phyloP scores from a whole-genome alignment of 2,797 vertebrate genomes.

The Gymnodraco acuticeps region DNA sequence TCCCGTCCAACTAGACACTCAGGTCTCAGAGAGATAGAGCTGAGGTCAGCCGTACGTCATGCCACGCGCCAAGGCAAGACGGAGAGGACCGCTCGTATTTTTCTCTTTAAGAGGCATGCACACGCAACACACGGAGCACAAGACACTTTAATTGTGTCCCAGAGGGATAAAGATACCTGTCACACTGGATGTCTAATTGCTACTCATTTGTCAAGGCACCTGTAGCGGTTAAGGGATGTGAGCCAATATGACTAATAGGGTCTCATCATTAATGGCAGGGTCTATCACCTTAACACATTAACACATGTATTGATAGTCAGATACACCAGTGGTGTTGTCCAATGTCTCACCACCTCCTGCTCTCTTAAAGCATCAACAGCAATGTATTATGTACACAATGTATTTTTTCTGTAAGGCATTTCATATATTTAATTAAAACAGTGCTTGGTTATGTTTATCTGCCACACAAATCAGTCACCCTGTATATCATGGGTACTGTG shows the following conservation, averaged over 20 bases:
- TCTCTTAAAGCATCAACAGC: conserved; percentile 4
- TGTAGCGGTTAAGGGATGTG: conserved; percentile 5
- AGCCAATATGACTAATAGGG: conserved; percentile 15
- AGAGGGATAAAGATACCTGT: conserved; percentile 68
- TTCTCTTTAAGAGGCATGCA: conserved; percentile 6
- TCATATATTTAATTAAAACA: conserved; percentile 31
- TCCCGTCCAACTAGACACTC: conserved; percentile 68
- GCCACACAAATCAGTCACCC: conserved; percentile 7
- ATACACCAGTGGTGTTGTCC: conserved; percentile 2
- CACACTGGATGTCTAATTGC: conserved; percentile 48
- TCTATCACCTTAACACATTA: conserved; percentile 40
- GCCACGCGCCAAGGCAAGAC: conserved; percentile 38
- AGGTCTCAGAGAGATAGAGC: conserved; percentile 59
- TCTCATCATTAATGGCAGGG: conserved; percentile 35
- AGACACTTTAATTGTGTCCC: conserved; percentile 42
- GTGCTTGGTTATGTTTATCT: conserved; percentile 12
- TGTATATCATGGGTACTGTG: background rate
- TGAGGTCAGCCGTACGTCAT: conserved; percentile 72
- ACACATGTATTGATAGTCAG: conserved; percentile 2
- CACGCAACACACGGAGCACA: background rate
- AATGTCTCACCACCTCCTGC: conserved; percentile 1
- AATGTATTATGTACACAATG: background rate
- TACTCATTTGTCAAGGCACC: conserved; percentile 51
- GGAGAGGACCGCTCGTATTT: conserved; percentile 40
- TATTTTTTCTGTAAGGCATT: conserved; percentile 5